phyloP scores from a whole-genome alignment of 2,888 invertebrate genomes.

The Dicycla oo region DNA sequence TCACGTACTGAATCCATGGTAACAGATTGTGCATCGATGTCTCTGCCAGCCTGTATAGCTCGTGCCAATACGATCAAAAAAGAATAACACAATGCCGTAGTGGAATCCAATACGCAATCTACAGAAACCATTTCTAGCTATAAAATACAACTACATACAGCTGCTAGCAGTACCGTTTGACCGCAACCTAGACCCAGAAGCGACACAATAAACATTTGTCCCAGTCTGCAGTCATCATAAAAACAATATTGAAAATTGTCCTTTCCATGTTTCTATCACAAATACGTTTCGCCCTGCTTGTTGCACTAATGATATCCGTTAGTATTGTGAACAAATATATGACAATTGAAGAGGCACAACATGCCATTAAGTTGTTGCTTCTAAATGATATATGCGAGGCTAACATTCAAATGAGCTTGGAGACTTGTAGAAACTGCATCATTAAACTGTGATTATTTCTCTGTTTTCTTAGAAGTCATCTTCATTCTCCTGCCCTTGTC shows the following conservation, averaged over 20 bases:
- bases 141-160: background rate
- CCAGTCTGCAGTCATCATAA: constrained; percentile 31
- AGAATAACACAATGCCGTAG: background rate
- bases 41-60: too few relatives aligned
- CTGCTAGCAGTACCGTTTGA: constrained; percentile 7
- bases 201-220: constrained; percentile 26
- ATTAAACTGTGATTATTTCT: constrained; percentile 39
- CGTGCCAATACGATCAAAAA: background rate
- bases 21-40: too few relatives aligned
- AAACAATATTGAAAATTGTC: constrained; percentile 54
- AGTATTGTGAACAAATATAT: constrained; percentile 59
- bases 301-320: constrained; percentile 64
- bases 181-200: constrained; percentile 33
- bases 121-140: background rate
- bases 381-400: constrained; percentile 46
- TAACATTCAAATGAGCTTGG: constrained; percentile 36
- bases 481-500: too few relatives aligned
- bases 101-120: background rate
- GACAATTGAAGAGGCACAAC: constrained; percentile 54
- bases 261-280: constrained; percentile 43
- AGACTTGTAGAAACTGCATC: constrained; percentile 37
- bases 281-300: constrained; percentile 61
- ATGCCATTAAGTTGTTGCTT: constrained; percentile 51
- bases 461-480: constrained; percentile 27
- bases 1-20: too few relatives aligned